Conservation (phyloP, 2,888 invertebrate species). For the Peribatodes rhomboidaria region DNA sequence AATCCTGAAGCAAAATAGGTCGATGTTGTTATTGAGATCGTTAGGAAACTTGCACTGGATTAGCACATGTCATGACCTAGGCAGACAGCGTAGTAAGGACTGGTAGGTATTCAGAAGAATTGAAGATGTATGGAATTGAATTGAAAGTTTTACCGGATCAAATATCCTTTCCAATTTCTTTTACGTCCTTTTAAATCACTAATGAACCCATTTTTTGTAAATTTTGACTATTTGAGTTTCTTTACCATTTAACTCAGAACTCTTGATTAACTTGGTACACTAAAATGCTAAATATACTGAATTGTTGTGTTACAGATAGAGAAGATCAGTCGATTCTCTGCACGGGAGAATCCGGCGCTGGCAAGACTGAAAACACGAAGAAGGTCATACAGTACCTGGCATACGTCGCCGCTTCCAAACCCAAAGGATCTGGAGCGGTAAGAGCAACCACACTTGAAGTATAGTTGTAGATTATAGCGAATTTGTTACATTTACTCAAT, state of each 20-base stretch:
- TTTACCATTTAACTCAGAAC: neutral
- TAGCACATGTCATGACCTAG: no score
- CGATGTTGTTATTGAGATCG: neutral
- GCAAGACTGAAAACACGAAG: constrained; percentile 99
- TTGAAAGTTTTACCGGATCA: no score
- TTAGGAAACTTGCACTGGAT: no score
- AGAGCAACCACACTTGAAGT: constrained; percentile 62
- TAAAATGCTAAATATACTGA: neutral
- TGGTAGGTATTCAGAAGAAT: no score
- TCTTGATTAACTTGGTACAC: neutral
- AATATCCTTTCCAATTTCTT: no score
- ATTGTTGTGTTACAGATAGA: constrained; percentile 89
- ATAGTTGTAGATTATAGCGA: neutral
- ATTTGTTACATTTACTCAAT: neutral
- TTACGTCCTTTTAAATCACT: no score
- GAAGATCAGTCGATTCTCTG: constrained; percentile 99
- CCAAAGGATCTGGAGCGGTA: constrained; percentile 95
- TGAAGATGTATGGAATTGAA: no score
- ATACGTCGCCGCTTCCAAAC: constrained; percentile 99
- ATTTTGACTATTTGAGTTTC: no score
- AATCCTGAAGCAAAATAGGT: neutral
- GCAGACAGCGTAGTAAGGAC: no score
- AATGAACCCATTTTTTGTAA: no score
- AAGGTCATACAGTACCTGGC: constrained; percentile 99
- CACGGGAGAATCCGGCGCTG: constrained; percentile 99